Conservation (phyloP, 2,888 invertebrate genomes). For the Drosophila kanekoi region DNA sequence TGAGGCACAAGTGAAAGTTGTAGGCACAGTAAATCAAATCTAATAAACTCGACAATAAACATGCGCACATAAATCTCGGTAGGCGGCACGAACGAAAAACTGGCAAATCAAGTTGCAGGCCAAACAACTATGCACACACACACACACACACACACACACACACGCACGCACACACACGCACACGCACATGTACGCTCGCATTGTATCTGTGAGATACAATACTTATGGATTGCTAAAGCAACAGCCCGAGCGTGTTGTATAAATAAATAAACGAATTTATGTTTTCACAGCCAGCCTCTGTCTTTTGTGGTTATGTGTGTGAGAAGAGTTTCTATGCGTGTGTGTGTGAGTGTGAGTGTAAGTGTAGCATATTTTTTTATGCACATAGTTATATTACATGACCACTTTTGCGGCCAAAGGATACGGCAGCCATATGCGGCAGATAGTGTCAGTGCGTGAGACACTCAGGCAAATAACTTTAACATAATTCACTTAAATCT, state of each 20-base stretch:
- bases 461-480: constrained; percentile 69
- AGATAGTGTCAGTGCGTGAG: constrained; percentile 72
- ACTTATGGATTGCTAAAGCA: constrained; percentile 51
- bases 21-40: constrained; percentile 74
- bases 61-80: constrained; percentile 71
- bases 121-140: constrained; percentile 45
- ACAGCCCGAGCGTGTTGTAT: constrained; percentile 62
- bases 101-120: constrained; percentile 64
- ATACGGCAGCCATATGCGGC: constrained; percentile 37
- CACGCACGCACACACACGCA: not conserved
- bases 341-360: constrained; percentile 6
- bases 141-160: constrained; percentile 12
- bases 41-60: constrained; percentile 79
- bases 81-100: constrained; percentile 60
- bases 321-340: not conserved
- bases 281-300: constrained; percentile 42
- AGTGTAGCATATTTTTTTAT: constrained; percentile 55
- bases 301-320: constrained; percentile 13
- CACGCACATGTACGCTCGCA: not conserved
- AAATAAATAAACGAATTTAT: constrained; percentile 76
- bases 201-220: constrained; percentile 51
- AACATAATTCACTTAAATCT: constrained; percentile 80
- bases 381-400: constrained; percentile 74
- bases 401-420: constrained; percentile 50
- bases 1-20: constrained; percentile 54